These are phyloP conservation scores for Leptinotarsa rubiginosa DNA, from an alignment of 2,888 invertebrate genomes.

Conservation along the genomic window DNA sequence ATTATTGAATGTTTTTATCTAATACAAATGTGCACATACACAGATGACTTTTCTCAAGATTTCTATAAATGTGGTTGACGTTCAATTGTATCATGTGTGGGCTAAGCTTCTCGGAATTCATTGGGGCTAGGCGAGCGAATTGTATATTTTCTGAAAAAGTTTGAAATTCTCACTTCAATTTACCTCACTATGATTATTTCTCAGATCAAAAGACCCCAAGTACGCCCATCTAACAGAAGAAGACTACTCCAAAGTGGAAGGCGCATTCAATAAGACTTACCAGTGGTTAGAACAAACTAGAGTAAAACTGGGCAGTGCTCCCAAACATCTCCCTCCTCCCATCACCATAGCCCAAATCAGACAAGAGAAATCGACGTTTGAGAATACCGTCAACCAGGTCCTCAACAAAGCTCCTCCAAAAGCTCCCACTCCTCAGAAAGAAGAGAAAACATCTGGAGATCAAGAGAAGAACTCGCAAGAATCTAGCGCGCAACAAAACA, in stretches of 20 bases:
- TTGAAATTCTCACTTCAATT: too few species aligned
- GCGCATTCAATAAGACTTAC: constrained; percentile 77
- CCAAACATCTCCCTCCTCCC: constrained; percentile 80
- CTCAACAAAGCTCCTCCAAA: constrained; percentile 94
- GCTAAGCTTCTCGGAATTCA: too few species aligned
- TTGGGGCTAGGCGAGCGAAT: too few species aligned
- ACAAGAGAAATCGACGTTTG: constrained; percentile 80
- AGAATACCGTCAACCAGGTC: constrained; percentile 76
- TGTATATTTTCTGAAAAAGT: neutral
- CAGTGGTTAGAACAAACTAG: constrained; percentile 87
- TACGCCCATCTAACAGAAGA: constrained; percentile 85
- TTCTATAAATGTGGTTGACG: too few species aligned
- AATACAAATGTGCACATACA: too few species aligned
- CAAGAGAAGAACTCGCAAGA: constrained; percentile 35
- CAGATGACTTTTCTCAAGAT: too few species aligned
- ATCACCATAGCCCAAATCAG: constrained; percentile 84
- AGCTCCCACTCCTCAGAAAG: constrained; percentile 72
- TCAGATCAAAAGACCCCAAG: constrained; percentile 76
- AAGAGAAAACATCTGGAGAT: constrained; percentile 56
- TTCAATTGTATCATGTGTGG: too few species aligned
- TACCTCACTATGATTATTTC: constrained; percentile 30
- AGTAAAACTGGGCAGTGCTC: constrained; percentile 73
- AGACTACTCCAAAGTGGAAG: constrained; percentile 82
- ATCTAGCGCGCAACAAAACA: constrained; percentile 29
- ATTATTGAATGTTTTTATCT: too few species aligned